Conservation (phyloP, 1,140 invertebrate genomes). For the Vanessa atalanta region DNA sequence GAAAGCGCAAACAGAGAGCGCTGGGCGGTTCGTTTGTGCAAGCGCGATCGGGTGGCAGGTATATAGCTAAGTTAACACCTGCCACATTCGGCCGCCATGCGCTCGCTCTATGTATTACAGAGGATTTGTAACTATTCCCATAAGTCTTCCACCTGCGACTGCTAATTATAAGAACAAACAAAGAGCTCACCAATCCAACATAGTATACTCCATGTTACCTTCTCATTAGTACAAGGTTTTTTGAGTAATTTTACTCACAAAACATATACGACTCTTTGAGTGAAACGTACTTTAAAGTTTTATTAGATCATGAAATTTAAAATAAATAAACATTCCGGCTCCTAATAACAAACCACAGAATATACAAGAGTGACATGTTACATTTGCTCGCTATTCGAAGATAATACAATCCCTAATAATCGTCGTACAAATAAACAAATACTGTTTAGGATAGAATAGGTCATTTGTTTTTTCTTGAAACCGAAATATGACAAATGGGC, state of each 20-base stretch:
- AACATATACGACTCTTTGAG: not conserved
- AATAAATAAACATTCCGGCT: slow-evolving; percentile 27
- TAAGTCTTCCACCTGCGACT: slow-evolving; percentile 63
- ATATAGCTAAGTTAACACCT: slow-evolving; percentile 70
- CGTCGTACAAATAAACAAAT: slow-evolving; percentile 75
- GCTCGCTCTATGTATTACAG: slow-evolving; percentile 55
- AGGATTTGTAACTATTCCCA: slow-evolving; percentile 53
- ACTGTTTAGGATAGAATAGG: slow-evolving; percentile 69
- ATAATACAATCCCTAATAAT: slow-evolving; percentile 76
- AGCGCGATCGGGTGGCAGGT: slow-evolving; percentile 47
- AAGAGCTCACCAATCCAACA: slow-evolving; percentile 25
- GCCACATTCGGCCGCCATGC: slow-evolving; percentile 61
- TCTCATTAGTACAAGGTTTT: slow-evolving; percentile 20
- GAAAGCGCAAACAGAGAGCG: slow-evolving; percentile 63
- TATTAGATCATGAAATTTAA: slow-evolving; percentile 23
- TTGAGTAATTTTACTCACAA: not conserved
- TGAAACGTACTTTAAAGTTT: slow-evolving; percentile 13
- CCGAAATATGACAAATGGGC: slow-evolving; percentile 80
- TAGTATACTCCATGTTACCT: slow-evolving; percentile 17
- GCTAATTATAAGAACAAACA: slow-evolving; percentile 49
- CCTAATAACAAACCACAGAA: slow-evolving; percentile 54
- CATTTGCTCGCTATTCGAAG: slow-evolving; percentile 64
- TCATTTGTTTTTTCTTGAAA: slow-evolving; percentile 77
- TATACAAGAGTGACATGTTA: slow-evolving; percentile 53
- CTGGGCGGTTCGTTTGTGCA: slow-evolving; percentile 76